Conservation (phyloP, 2,113 vertebrate genomes). For the Cryptomyrus ogoouensis region DNA sequence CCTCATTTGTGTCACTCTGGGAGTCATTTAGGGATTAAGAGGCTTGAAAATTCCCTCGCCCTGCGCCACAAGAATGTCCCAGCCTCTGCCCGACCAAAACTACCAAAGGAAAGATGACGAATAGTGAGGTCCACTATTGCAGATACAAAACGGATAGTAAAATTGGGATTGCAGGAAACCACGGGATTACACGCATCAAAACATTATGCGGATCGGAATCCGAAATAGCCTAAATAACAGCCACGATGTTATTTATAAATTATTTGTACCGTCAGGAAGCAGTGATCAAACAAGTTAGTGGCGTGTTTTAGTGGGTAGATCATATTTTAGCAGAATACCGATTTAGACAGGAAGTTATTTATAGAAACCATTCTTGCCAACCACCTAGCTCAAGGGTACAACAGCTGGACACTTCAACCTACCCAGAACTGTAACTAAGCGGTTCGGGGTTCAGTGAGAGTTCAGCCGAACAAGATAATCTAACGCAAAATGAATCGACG, state of each 20-base stretch:
- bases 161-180: not conserved
- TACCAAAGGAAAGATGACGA: not conserved
- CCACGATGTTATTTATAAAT: not conserved
- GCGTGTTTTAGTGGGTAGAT: not conserved
- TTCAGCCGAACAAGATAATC: not conserved
- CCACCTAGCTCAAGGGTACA: not conserved
- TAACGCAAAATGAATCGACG: not conserved
- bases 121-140: not conserved
- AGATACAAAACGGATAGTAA: not conserved
- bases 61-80: conserved; percentile 8
- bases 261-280: not conserved
- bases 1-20: not conserved
- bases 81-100: not conserved
- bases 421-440: not conserved
- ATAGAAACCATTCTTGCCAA: conserved; percentile 1
- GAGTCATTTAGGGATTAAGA: not conserved
- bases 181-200: not conserved
- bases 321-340: not conserved
- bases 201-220: not conserved
- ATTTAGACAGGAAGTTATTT: not conserved
- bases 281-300: not conserved
- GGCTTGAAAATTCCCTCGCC: not conserved
- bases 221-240: not conserved
- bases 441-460: not conserved
- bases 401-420: not conserved